Evolutionary conservation across 2,888 invertebrate species (phyloP), one percentile per base, ranked within the genome.

Genomic region (Helicoverpa assulta): DNA sequence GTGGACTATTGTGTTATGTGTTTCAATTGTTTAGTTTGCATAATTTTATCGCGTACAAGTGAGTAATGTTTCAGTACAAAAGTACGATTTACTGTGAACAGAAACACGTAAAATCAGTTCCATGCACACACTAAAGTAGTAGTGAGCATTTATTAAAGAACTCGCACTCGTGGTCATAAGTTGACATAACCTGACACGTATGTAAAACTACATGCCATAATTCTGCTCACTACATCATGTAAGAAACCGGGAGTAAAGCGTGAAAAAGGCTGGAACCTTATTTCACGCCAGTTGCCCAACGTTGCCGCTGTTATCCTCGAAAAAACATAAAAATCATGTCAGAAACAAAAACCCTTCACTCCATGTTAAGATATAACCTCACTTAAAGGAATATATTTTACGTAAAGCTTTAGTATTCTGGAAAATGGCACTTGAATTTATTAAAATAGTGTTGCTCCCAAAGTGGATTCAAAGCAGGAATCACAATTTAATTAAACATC

Each of bases 281-380:
- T 90, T 91, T 89, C 90, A 91, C 91, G 91, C 84, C 80, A 75
- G 85, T 85, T 88, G 83, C 72, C 63, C 80, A 67, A 76, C 68
- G 66, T 70, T 81, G 82, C 81, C 78, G 78, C 66, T 71, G 72
- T 76, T 71, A 73, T 75, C 69, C 73, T 68, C 62, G 66, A 81
- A 79, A 73, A 74, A 73, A 7, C 70, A 76, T 78, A 80, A 83
- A 82, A 82, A 81, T 73, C 75, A 81, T 77, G 73, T 79, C 77
- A 73, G 56, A 53, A 70, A 65, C 67, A 76, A 66, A 57, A 51
- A 69, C 63, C 70, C 67, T 73, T 73, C 50, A 63, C 58, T 74
- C 55, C 33, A 33, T 40, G 66, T 64, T 68, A 58, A 65, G 57
- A 73, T 58, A 65, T 69, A 78, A 70, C 56, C 57, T 60, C 53